Percentiles rank a stretch among this genome's conserved stretches.
phyloP scores from a whole-genome alignment of 2,888 invertebrate species.

The Morpho deidamia region DNA sequence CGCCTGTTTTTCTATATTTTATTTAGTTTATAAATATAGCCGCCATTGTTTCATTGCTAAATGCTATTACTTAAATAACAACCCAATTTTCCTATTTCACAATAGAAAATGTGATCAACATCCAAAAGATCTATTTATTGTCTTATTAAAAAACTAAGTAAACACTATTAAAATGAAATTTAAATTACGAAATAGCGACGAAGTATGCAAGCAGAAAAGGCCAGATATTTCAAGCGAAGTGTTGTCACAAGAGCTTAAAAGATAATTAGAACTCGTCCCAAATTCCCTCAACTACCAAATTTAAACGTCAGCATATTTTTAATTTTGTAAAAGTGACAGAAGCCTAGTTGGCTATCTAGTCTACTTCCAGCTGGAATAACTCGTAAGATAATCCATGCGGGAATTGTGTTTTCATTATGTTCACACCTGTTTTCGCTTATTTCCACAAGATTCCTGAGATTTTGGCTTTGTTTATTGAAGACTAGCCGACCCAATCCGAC shows the following conservation, averaged over 20 bases:
- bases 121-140: too few species aligned
- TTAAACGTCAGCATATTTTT: constrained; percentile 7
- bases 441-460: constrained; percentile 49
- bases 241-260: constrained; percentile 13
- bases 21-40: too few species aligned
- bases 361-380: constrained; percentile 43
- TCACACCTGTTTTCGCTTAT: constrained; percentile 66
- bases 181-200: constrained; percentile 10
- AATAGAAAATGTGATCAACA: too few species aligned
- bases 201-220: constrained; percentile 15
- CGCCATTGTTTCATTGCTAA: too few species aligned
- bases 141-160: not conserved
- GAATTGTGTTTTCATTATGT: constrained; percentile 68
- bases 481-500: not conserved
- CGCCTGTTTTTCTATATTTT: too few species aligned
- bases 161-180: constrained; percentile 4
- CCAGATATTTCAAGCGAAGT: constrained; percentile 13
- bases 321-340: constrained; percentile 7
- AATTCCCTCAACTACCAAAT: constrained; percentile 1
- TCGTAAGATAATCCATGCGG: constrained; percentile 56
- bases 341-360: constrained; percentile 43
- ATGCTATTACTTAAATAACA: too few species aligned
- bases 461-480: constrained; percentile 8
- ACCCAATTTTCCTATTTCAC: too few species aligned
- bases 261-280: constrained; percentile 17